Conservation (phyloP, 64 coral and sea anemone genomes). For the Montipora foliosa region DNA sequence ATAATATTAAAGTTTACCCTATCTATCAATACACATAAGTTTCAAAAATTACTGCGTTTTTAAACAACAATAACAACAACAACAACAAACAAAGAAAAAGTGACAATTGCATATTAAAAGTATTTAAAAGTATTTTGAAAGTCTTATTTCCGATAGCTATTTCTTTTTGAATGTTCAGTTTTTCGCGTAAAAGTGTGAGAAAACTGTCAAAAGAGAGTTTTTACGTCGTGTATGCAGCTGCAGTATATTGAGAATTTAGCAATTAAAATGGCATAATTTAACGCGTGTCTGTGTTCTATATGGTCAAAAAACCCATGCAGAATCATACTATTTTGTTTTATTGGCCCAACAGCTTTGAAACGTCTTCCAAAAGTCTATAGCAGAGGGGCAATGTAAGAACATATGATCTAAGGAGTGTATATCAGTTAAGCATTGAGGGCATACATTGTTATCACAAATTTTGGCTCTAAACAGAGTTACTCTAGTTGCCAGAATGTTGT, state of each 20-base stretch:
- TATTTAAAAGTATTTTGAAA: too few relatives aligned
- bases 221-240: not conserved
- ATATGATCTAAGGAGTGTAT: not conserved
- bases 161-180: conserved; percentile 3
- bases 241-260: conserved; percentile 7
- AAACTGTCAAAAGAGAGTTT: conserved; percentile 24
- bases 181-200: not conserved
- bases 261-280: not conserved
- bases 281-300: not conserved
- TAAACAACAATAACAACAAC: too few relatives aligned
- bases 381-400: not conserved
- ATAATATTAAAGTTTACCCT: too few relatives aligned
- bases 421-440: conserved; percentile 19
- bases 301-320: not conserved
- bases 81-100: too few relatives aligned
- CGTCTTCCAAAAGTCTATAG: not conserved
- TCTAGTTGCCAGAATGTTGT: conserved; percentile 7
- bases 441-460: not conserved
- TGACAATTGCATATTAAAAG: too few relatives aligned
- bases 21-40: too few relatives aligned
- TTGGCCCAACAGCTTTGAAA: too few relatives aligned
- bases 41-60: too few relatives aligned
- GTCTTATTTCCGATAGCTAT: not conserved
- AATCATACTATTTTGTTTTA: too few relatives aligned
- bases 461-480: not conserved